A percentile compares a stretch with the other conserved stretches of the same genome.
Conservation (phyloP, 2,888 invertebrate genomes). For the Netelia inedita region DNA sequence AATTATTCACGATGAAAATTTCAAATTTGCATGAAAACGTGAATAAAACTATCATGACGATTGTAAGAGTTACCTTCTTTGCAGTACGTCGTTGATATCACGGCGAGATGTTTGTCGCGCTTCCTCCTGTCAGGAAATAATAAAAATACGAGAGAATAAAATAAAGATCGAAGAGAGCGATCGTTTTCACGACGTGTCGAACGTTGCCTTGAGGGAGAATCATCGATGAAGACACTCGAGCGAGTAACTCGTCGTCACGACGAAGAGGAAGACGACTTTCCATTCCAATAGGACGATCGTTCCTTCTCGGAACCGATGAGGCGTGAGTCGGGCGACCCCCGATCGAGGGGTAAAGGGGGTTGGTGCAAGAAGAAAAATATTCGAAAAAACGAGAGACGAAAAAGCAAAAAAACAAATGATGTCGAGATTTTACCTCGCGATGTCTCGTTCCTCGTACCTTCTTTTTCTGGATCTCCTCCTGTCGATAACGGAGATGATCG, state of each 20-base stretch:
- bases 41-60: no score
- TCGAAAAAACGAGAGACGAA: background rate
- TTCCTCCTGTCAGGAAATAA: slow-evolving; percentile 68
- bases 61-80: slow-evolving; percentile 36
- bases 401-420: slow-evolving; percentile 48
- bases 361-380: slow-evolving; percentile 19
- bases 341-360: slow-evolving; percentile 67
- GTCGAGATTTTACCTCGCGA: slow-evolving; percentile 79
- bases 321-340: slow-evolving; percentile 78
- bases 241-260: slow-evolving; percentile 54
- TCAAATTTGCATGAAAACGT: no score
- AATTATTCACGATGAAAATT: no score
- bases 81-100: slow-evolving; percentile 45
- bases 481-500: slow-evolving; percentile 84
- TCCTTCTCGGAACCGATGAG: slow-evolving; percentile 82
- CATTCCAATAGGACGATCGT: slow-evolving; percentile 77
- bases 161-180: slow-evolving; percentile 56
- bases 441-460: slow-evolving; percentile 71
- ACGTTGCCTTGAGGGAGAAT: slow-evolving; percentile 37
- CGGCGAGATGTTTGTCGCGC: slow-evolving; percentile 37
- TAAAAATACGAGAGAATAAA: slow-evolving; percentile 54
- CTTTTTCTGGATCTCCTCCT: slow-evolving; percentile 79
- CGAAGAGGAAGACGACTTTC: slow-evolving; percentile 68
- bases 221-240: slow-evolving; percentile 47
- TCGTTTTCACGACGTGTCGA: slow-evolving; percentile 61